phyloP scores from a whole-genome alignment of 2,113 vertebrate genomes.

The Coreoperca whiteheadi region DNA sequence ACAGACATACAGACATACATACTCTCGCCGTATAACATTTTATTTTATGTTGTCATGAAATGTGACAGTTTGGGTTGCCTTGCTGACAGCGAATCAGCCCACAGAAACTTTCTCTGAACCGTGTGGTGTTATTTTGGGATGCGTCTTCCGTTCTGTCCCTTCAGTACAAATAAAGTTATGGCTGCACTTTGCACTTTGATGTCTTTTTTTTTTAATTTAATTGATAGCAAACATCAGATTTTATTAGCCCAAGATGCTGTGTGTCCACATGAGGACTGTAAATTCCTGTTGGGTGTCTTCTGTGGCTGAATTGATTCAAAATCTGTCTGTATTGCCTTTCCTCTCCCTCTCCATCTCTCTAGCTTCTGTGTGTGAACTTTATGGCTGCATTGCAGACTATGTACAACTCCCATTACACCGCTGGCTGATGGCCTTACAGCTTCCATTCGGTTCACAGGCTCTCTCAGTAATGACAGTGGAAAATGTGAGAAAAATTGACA shows the following conservation, averaged over 20 bases:
- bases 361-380: conserved; percentile 27
- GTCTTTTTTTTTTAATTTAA: conserved; percentile 40
- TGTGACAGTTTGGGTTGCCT: conserved; percentile 56
- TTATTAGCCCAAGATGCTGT: conserved; percentile 50
- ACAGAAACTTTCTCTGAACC: conserved; percentile 38
- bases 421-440: conserved; percentile 40
- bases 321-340: conserved; percentile 33
- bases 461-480: conserved; percentile 43
- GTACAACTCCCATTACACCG: conserved; percentile 17
- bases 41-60: conserved; percentile 61
- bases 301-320: conserved; percentile 57
- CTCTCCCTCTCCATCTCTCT: conserved; percentile 9
- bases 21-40: background rate
- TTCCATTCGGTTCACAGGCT: conserved; percentile 25
- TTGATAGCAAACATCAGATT: conserved; percentile 66
- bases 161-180: conserved; percentile 46
- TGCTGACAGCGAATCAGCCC: conserved; percentile 37
- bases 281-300: conserved; percentile 52
- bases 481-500: conserved; percentile 25
- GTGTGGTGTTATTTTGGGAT: conserved; percentile 46
- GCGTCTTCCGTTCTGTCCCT: conserved; percentile 17
- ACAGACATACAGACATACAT: background rate
- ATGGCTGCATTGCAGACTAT: conserved; percentile 35
- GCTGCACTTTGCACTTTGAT: conserved; percentile 39
- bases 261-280: conserved; percentile 41